These are phyloP conservation scores for Alloplasta piceator DNA, from an alignment of 2,888 invertebrate species.

Conservation along the genomic window DNA sequence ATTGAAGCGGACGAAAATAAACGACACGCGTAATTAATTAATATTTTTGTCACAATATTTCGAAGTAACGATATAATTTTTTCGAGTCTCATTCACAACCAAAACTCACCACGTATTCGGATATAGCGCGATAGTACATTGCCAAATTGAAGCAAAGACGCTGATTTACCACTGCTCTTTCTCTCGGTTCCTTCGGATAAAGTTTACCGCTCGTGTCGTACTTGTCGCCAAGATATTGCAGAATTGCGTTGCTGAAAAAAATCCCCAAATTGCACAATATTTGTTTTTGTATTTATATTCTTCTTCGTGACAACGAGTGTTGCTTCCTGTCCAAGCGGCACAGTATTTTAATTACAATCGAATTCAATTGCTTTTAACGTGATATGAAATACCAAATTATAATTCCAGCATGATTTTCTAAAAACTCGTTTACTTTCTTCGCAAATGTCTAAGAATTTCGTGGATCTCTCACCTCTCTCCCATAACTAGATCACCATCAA, in stretches of 20 bases:
- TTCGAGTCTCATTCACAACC: background rate
- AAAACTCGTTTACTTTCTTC: too few relatives aligned
- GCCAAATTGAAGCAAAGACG: constrained; percentile 91
- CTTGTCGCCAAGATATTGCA: constrained; percentile 91
- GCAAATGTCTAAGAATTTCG: background rate
- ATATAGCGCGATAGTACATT: constrained; percentile 89
- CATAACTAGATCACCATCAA: constrained; percentile 91
- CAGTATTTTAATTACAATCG: too few relatives aligned
- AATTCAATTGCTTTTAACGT: too few relatives aligned
- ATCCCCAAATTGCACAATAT: too few relatives aligned
- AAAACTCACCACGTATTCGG: constrained; percentile 86
- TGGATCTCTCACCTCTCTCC: constrained; percentile 86
- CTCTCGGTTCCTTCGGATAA: constrained; percentile 89
- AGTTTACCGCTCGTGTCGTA: constrained; percentile 87
- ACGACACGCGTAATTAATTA: background rate
- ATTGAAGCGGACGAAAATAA: background rate
- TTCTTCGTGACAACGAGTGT: too few relatives aligned
- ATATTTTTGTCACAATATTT: too few relatives aligned
- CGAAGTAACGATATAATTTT: constrained; percentile 14
- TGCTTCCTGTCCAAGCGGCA: too few relatives aligned
- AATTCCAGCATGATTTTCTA: too few relatives aligned
- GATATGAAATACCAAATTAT: too few relatives aligned
- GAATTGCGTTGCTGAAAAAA: constrained; percentile 85
- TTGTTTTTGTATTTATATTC: too few relatives aligned
- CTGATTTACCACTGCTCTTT: constrained; percentile 91